Conservation (phyloP, 2,797 vertebrate genomes). For the Enteromius radiatus region DNA sequence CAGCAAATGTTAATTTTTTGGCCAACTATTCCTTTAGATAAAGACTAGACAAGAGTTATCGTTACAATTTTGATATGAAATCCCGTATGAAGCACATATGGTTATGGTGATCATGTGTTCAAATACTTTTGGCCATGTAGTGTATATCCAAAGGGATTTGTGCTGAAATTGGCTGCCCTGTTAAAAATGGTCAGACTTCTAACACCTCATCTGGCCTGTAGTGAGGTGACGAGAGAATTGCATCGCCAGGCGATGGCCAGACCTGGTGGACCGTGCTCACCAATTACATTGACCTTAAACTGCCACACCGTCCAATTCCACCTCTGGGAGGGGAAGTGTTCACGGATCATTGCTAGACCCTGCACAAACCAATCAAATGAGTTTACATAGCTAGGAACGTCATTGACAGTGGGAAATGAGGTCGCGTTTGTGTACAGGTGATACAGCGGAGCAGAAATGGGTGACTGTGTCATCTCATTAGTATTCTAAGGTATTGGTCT, state of each 20-base stretch:
- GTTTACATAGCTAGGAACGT: conserved; percentile 16
- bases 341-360: conserved; percentile 44
- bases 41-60: neutral
- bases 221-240: conserved; percentile 11
- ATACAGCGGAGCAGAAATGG: neutral
- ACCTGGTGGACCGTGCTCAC: conserved; percentile 42
- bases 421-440: neutral
- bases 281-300: conserved; percentile 67
- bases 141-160: neutral
- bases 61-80: neutral
- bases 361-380: conserved; percentile 12
- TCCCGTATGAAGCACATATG: neutral
- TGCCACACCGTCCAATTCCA: conserved; percentile 61
- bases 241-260: conserved; percentile 20
- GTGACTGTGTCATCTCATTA: conserved; percentile 2
- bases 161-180: neutral
- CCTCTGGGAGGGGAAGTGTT: conserved; percentile 46
- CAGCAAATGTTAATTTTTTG: neutral
- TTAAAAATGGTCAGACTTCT: neutral
- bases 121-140: neutral
- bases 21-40: neutral
- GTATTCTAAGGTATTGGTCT: neutral
- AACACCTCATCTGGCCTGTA: neutral
- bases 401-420: conserved; percentile 24
- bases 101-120: neutral